Evolutionary conservation across 2,113 vertebrate genomes (phyloP), one percentile per base, ranked within the genome.

Genomic region (Phrynosoma platyrhinos): DNA sequence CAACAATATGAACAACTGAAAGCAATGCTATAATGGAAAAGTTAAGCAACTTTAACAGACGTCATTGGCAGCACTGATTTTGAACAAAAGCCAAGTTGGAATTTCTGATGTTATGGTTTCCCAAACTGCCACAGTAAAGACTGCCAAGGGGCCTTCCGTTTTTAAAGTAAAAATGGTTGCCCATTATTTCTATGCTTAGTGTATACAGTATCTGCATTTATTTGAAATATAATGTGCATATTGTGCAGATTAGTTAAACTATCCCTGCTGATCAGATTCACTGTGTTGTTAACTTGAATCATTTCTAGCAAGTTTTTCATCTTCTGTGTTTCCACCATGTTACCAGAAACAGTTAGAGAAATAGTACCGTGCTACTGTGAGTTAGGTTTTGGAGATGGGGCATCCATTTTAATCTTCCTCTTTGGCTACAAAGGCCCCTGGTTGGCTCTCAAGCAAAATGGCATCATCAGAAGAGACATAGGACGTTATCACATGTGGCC

Each of bases 1-100:
- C n/a, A 36, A 69, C 79, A 62, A 79, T 79, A 69, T 53, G 52
- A 86, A 76, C 66, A 71, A 86, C 64, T 52, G n/a, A 47, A 71
- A 58, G 42, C 16, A 13, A 47, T 10, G n/a, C 36, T 58, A 58
- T 16, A 79, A 27, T 72, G 85, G 85, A 87, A 72, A 40, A 80
- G 42, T 87, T 87, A 86, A 80, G 52, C 47, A 55, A 71, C 77
- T 47, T 30, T 77, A 71, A 58, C 52, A 23, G 47, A 72, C 47
- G n/a, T 79, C 77, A 80, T 55, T 55, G 76, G 64, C 85, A 79
- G 76, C 47, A 69, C 69, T 30, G 32, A 27, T 52, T 62, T 55
- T 80, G 42, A 79, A 55, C 18, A 13, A 86, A 80, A 87, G 66
- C 77, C 77, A 3, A 72, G 47, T 10, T 55, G 77, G 42, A 53